phyloP scores from a whole-genome alignment of 2,797 vertebrate genomes.

The Netta rufina region DNA sequence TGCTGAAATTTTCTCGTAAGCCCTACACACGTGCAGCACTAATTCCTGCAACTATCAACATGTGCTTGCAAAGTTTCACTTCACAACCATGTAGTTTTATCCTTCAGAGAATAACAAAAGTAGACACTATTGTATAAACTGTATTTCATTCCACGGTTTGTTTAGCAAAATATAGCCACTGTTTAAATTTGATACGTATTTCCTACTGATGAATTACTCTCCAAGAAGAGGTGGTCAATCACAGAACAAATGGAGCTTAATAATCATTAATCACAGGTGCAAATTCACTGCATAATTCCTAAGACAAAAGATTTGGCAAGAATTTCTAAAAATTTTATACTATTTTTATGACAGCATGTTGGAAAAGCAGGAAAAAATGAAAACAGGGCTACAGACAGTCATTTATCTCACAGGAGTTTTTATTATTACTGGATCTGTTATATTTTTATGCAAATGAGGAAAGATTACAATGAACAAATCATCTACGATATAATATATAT shows the following conservation, averaged over 20 bases:
- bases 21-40: background rate
- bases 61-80: background rate
- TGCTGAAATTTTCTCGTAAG: background rate
- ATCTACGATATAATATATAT: background rate
- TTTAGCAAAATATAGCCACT: background rate
- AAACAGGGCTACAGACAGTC: background rate
- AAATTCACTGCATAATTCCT: conserved; percentile 20
- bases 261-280: background rate
- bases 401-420: background rate
- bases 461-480: background rate
- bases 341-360: background rate
- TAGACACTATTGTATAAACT: background rate
- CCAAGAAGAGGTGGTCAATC: background rate
- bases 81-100: background rate
- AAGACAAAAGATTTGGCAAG: background rate
- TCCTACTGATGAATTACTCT: background rate
- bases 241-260: background rate
- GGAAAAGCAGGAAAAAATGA: background rate
- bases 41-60: background rate
- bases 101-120: background rate
- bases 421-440: background rate
- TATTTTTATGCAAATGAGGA: background rate
- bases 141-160: background rate
- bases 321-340: background rate
- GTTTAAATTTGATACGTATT: background rate